Percentiles rank a stretch among this genome's conserved stretches.
Evolutionary conservation across 2,113 vertebrate genomes (phyloP).

Genomic region (Tympanuchus pallidicinctus): DNA sequence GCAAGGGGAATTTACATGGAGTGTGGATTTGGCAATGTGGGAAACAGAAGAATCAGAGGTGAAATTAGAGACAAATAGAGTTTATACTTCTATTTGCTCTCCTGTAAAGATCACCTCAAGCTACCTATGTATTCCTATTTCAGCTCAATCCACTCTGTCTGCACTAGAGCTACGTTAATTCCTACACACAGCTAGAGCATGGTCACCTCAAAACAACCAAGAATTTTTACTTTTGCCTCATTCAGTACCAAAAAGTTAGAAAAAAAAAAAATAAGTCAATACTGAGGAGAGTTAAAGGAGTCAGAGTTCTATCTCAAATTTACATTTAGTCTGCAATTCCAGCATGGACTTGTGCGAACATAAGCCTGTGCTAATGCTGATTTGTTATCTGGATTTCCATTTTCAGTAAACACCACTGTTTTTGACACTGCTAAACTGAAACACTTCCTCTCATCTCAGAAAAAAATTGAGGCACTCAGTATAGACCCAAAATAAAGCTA

Average conservation of each 20-base stretch:
- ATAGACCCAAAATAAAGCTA: not conserved
- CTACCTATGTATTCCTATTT: fast-evolving
- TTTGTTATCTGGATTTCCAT: not conserved
- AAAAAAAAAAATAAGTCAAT: not conserved
- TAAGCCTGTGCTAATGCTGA: not conserved
- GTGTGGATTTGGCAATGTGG: not conserved
- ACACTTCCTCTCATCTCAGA: not conserved
- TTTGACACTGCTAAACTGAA: not conserved
- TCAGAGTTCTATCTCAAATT: not conserved
- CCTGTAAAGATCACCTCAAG: not conserved
- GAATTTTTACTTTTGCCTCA: not conserved
- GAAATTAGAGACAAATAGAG: not conserved
- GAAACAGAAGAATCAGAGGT: not conserved
- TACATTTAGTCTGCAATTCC: not conserved
- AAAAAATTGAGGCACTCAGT: not conserved
- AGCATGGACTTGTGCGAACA: not conserved
- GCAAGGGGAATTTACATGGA: fast-evolving
- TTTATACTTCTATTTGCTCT: not conserved
- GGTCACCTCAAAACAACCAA: not conserved
- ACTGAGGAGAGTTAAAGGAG: not conserved
- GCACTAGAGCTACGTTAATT: not conserved
- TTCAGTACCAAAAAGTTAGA: not conserved
- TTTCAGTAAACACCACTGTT: not conserved
- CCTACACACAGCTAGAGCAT: not conserved
- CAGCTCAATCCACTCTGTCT: not conserved